Conservation (phyloP, 1,140 invertebrate genomes). For the Aricia agestis region DNA sequence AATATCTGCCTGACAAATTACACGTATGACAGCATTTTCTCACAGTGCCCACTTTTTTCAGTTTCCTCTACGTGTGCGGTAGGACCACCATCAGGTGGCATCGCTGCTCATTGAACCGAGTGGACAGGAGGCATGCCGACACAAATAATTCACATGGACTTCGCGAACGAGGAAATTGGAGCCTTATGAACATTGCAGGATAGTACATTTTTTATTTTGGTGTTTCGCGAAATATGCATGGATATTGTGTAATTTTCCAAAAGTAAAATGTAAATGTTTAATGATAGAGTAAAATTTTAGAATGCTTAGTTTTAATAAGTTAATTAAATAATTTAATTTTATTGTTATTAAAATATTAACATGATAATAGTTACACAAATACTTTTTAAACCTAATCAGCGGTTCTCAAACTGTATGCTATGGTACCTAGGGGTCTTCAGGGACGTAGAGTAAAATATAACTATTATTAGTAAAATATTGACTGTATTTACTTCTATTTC, state of each 20-base stretch:
- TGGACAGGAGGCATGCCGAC: slow-evolving; percentile 39
- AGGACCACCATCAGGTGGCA: slow-evolving; percentile 52
- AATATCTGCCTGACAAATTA: background rate
- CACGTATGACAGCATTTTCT: slow-evolving; percentile 8
- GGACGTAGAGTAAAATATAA: too few species aligned
- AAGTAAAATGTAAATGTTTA: too few species aligned
- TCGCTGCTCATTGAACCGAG: slow-evolving; percentile 54
- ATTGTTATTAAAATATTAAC: too few species aligned
- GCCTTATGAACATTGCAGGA: background rate
- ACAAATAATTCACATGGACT: slow-evolving; percentile 38
- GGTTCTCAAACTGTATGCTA: too few species aligned
- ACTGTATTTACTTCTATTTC: too few species aligned
- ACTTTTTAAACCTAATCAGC: too few species aligned
- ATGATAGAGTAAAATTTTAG: too few species aligned
- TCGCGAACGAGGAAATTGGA: slow-evolving; percentile 20
- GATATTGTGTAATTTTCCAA: background rate
- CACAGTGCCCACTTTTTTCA: slow-evolving; percentile 18
- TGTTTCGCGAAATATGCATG: background rate
- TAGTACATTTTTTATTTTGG: background rate
- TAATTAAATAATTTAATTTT: too few species aligned
- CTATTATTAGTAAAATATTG: too few species aligned
- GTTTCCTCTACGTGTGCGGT: slow-evolving; percentile 45
- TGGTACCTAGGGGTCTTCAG: too few species aligned
- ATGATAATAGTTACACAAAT: too few species aligned
- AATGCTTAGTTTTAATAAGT: too few species aligned